Conservation (phyloP, 2,113 vertebrate genomes). For the Haliaeetus leucogaster region DNA sequence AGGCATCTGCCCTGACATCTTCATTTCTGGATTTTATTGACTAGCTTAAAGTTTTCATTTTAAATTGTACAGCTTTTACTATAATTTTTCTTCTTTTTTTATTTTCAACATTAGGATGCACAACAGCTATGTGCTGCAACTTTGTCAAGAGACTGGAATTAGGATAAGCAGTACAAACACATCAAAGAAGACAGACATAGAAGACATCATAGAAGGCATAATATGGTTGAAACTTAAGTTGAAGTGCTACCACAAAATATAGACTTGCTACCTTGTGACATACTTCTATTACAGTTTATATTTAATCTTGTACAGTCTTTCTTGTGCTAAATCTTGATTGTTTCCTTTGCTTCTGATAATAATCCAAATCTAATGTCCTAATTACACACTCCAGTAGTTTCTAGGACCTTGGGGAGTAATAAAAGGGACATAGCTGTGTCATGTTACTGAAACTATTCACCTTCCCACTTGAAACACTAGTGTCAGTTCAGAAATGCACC, state of each 20-base stretch:
- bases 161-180: background rate
- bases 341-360: background rate
- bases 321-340: background rate
- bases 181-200: background rate
- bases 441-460: background rate
- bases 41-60: background rate
- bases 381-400: background rate
- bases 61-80: background rate
- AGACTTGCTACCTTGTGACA: background rate
- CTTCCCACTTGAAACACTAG: background rate
- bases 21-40: background rate
- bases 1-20: background rate
- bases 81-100: background rate
- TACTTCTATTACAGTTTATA: background rate
- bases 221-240: background rate
- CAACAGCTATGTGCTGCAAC: background rate
- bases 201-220: background rate
- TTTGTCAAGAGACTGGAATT: background rate
- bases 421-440: background rate
- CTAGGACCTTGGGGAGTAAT: background rate
- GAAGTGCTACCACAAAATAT: background rate
- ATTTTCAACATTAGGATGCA: background rate
- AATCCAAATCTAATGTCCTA: background rate
- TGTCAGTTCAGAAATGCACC: background rate
- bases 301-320: background rate